Conservation (phyloP, 2,888 invertebrate genomes). For the Sarcophaga caerulescens region DNA sequence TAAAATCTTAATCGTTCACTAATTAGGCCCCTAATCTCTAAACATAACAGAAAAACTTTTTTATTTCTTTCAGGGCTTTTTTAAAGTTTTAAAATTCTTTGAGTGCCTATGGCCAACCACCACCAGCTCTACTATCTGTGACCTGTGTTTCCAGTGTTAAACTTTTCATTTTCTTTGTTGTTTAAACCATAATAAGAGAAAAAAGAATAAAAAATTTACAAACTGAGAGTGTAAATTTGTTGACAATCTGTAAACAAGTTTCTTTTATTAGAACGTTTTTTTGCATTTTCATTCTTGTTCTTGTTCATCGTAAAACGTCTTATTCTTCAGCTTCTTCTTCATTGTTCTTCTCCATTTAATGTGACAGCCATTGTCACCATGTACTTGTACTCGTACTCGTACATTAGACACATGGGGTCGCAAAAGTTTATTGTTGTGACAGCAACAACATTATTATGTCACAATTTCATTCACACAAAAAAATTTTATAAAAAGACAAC, state of each 20-base stretch:
- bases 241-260: constrained; percentile 47
- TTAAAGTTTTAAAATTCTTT: not conserved
- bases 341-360: not conserved
- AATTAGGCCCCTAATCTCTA: not conserved
- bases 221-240: constrained; percentile 52
- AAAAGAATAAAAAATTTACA: not conserved
- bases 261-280: constrained; percentile 1
- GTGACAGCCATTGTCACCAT: constrained; percentile 38
- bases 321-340: not conserved
- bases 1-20: not conserved
- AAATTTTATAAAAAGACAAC: not conserved
- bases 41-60: not conserved
- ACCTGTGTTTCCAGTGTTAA: not conserved
- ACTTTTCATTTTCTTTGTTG: constrained; percentile 17
- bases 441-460: constrained; percentile 26
- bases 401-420: constrained; percentile 1
- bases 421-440: constrained; percentile 36
- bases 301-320: not conserved
- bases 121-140: not conserved
- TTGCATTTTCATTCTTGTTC: constrained; percentile 8
- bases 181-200: constrained; percentile 7
- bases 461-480: not conserved
- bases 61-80: not conserved
- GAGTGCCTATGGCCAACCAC: not conserved
- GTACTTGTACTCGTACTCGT: too few relatives aligned